Conservation (phyloP, 1,140 invertebrate genomes). For the Eupristina koningsbergeri region DNA sequence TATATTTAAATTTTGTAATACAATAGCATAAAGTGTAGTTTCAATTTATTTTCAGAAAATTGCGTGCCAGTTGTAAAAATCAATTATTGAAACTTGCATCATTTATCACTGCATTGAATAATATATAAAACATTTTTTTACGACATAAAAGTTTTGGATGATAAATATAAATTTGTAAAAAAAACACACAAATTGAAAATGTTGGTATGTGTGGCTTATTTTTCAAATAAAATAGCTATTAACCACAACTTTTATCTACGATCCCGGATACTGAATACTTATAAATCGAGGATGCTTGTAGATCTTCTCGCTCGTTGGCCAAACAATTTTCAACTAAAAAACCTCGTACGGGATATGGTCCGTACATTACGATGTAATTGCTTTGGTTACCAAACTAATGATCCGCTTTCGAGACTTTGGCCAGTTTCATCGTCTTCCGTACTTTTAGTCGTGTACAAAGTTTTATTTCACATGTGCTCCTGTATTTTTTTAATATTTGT, state of each 20-base stretch:
- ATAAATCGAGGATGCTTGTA: not conserved
- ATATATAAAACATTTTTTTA: too few species aligned
- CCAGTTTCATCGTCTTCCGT: not conserved
- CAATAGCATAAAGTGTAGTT: too few species aligned
- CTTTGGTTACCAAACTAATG: slow-evolving; percentile 12
- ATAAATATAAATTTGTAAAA: not conserved
- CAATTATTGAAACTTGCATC: too few species aligned
- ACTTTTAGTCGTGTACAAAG: not conserved
- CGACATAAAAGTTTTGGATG: too few species aligned
- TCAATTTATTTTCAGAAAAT: too few species aligned
- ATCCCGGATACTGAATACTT: not conserved
- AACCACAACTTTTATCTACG: not conserved
- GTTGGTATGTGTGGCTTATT: not conserved
- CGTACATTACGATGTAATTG: not conserved
- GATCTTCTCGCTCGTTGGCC: not conserved
- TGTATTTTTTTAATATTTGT: too few species aligned
- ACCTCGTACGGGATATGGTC: not conserved
- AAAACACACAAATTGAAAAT: not conserved
- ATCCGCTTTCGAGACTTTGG: not conserved
- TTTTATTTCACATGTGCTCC: not conserved
- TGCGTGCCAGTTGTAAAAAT: too few species aligned
- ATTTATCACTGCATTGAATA: too few species aligned
- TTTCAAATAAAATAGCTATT: not conserved
- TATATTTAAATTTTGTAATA: too few species aligned
- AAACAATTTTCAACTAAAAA: slow-evolving; percentile 10